Evolutionary conservation across 2,888 invertebrate species (phyloP), one percentile per base, ranked within the genome.

Genomic region (Stenchaetothrips biformis): DNA sequence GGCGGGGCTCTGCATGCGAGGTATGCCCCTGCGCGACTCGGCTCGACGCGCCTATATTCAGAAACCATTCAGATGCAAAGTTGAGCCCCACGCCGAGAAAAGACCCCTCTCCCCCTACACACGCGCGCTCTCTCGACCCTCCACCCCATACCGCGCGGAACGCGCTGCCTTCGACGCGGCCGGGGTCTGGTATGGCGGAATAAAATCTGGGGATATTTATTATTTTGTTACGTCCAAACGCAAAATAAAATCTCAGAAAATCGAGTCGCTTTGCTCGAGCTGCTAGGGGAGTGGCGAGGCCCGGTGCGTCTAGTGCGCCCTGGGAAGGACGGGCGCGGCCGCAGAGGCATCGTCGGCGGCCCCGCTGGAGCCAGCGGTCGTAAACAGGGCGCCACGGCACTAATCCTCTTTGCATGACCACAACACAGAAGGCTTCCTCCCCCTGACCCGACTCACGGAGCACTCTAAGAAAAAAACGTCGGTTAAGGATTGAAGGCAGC

Each of bases 41-140:
- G 25, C 67, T 74, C 67, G 25, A 11, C 67, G 25, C 37, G 21
- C 67, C 67, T 25, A 74, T 25, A 74, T 74, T 74, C 67, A 74
- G 67, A 74, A 74, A 74, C 67, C 67, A 74, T 74, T 74, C 67
- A 74, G 67, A 74, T 74, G 67, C 67, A 74, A 74, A 74, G 67
- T 11, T 74, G 67, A 74, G 67, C 67, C 25, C 21, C 67, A 11
- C 25, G 21, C 67, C 6, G 25, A 74, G 25, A 11, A 21, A 74
- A 74, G 67, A 6, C 25, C 16, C 53, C 16, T 6, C 53, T 7
- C 9, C 2, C 53, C 53, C 53, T 53, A 9, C 13, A 9, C 53
- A 13, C 53, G 53, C 53, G 16, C 8, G 13, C 53, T 53, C 53
- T 53, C 53, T 1, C 37, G 37, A 37, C 37, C 37, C 37, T 37